phyloP scores from a whole-genome alignment of 2,113 vertebrate genomes.

The Eonycteris spelaea region DNA sequence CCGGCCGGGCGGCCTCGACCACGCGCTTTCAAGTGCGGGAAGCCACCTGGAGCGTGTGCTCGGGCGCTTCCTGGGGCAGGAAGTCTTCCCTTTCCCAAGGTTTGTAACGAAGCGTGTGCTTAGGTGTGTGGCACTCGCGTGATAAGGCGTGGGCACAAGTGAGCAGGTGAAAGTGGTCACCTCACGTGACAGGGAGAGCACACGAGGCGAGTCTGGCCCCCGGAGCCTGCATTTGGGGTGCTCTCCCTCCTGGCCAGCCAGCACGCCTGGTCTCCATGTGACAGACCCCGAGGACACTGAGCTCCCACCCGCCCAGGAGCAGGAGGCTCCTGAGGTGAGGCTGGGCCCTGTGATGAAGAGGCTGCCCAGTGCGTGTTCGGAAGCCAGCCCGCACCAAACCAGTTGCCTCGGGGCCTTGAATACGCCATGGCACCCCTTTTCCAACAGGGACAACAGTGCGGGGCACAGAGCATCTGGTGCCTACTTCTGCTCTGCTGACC shows the following conservation, averaged over 20 bases:
- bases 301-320: neutral
- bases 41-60: neutral
- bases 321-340: neutral
- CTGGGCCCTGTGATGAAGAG: neutral
- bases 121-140: neutral
- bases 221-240: rapidly evolving
- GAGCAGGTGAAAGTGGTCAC: no score
- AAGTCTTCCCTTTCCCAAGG: neutral
- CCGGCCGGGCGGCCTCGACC: no score
- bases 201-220: rapidly evolving
- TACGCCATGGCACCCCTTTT: neutral
- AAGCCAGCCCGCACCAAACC: neutral
- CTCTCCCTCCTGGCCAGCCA: neutral
- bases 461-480: neutral
- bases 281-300: rapidly evolving
- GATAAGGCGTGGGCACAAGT: neutral
- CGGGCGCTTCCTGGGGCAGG: no score
- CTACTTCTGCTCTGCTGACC: neutral
- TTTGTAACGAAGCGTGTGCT: neutral
- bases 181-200: neutral
- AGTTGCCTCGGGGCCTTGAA: neutral
- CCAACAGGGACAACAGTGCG: rapidly evolving
- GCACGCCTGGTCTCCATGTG: rapidly evolving
- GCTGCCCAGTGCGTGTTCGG: rapidly evolving
- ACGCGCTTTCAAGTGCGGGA: conserved; percentile 63